Evolutionary conservation across 2,888 invertebrate genomes (phyloP), one percentile per base, ranked within the genome.

Genomic region (Thymelicus acteon): DNA sequence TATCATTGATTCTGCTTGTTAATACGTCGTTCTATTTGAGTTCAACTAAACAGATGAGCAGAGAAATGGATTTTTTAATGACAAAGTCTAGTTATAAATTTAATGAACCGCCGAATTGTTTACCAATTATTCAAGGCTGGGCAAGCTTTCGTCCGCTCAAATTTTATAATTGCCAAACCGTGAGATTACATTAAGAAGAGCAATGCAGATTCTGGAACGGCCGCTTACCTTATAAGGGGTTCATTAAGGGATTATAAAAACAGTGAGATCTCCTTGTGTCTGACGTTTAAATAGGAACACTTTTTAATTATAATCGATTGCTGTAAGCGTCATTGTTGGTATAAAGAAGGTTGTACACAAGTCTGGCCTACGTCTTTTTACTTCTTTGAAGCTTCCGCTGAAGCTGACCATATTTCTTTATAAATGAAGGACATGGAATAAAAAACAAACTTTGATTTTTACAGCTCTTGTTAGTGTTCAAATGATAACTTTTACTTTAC

Each of bases 201-300:
- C 86, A 85, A 89, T 90, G 88, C 85, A 90, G 85, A 90, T 89
- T 88, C 90, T 88, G 90, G 87, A 89, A 84, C 86, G 85, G 79
- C 79, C 82, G 76, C 75, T 69, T 76, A 72, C 71, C 91, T 74
- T 88, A 82, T 90, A 90, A 82, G 93, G 92, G 77, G 86, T 85
- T 93, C 91, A 92, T 93, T 92, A 92, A 85, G 83, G 81, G 73
- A 82, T 77, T 84, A 75, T 73, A 90, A 88, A 90, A 90, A 86
- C 77, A 73, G 80, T 81, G 83, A 80, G 80, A 78, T 61, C 57
- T 78, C 82, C 82, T 84, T 80, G 75, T 72, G 61, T 66, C 74
- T 69, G 84, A 85, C 85, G 85, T 86, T 89, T 87, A 87, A 87
- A 88, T 87, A 84, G 84, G 80, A 82, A 83, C 83, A 78, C 77